These are phyloP conservation scores for Hirtodrosophila confusa DNA, from an alignment of 2,888 invertebrate genomes.

Conservation along the genomic window DNA sequence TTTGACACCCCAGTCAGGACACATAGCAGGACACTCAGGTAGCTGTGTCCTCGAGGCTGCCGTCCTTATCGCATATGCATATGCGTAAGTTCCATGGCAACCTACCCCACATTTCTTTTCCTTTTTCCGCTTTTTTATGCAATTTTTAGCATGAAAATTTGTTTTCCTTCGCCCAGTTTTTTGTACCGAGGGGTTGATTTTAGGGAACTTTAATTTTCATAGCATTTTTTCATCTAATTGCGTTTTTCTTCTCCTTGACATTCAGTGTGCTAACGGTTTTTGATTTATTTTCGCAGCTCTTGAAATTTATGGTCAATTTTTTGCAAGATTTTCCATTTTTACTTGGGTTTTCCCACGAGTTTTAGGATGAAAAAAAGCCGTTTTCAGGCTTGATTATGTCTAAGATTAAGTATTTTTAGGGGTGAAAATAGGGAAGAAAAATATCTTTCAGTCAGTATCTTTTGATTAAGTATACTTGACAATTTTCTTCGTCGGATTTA, in stretches of 20 bases:
- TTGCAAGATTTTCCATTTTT: slow-evolving; percentile 1
- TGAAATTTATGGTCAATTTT: slow-evolving; percentile 16
- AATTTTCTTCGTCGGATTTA: too few relatives aligned
- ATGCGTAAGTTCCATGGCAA: slow-evolving; percentile 46
- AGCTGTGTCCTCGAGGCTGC: slow-evolving; percentile 25
- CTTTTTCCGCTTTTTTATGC: slow-evolving; percentile 66
- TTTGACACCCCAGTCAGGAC: slow-evolving; percentile 73
- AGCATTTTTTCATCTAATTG: slow-evolving; percentile 36
- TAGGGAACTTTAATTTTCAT: slow-evolving; percentile 37
- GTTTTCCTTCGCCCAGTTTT: slow-evolving; percentile 7
- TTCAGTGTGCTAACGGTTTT: slow-evolving; percentile 28
- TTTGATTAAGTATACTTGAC: too few relatives aligned
- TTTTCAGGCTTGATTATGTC: background rate
- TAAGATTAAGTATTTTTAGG: slow-evolving; percentile 1
- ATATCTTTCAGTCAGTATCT: too few relatives aligned
- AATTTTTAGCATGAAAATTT: slow-evolving; percentile 73
- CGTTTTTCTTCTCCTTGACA: slow-evolving; percentile 29
- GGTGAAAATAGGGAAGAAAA: too few relatives aligned
- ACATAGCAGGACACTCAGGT: slow-evolving; percentile 55
- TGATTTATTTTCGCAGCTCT: slow-evolving; percentile 55
- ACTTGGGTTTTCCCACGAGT: slow-evolving; percentile 56
- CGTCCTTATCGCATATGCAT: slow-evolving; percentile 59
- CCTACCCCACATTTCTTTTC: slow-evolving; percentile 55
- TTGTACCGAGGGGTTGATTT: slow-evolving; percentile 52
- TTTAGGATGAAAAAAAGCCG: slow-evolving; percentile 32